These are phyloP conservation scores for Siniperca scherzeri DNA, from an alignment of 2,797 vertebrate genomes.

Conservation along the genomic window DNA sequence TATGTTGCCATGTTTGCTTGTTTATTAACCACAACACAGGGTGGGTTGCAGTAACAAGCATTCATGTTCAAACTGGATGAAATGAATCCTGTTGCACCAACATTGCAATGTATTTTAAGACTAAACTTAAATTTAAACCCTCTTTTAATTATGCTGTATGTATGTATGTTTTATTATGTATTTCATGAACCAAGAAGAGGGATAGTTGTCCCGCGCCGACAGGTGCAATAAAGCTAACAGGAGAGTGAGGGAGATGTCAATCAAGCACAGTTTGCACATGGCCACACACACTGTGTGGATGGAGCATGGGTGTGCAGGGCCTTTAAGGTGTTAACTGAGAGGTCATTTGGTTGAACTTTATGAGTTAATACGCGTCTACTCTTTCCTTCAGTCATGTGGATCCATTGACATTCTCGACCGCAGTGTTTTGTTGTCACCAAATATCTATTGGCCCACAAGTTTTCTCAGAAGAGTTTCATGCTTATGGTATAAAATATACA, in stretches of 20 bases:
- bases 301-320: neutral
- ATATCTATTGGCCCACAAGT: neutral
- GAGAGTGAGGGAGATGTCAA: too few species aligned
- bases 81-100: neutral
- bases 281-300: too few species aligned
- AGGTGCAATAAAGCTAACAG: too few species aligned
- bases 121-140: neutral
- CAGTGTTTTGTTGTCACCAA: neutral
- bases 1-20: neutral
- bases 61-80: neutral
- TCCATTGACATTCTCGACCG: neutral
- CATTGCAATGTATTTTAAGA: neutral
- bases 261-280: too few species aligned
- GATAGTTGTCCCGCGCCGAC: too few species aligned
- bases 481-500: neutral
- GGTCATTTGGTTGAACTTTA: neutral
- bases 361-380: neutral
- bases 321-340: conserved; percentile 1
- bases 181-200: too few species aligned
- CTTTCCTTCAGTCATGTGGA: neutral
- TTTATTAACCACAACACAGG: neutral
- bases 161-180: too few species aligned
- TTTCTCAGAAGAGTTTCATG: neutral
- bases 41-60: neutral
- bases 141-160: neutral